These are phyloP conservation scores for Hemibagrus wyckioides DNA, from an alignment of 2,113 vertebrate genomes.

Conservation along the genomic window DNA sequence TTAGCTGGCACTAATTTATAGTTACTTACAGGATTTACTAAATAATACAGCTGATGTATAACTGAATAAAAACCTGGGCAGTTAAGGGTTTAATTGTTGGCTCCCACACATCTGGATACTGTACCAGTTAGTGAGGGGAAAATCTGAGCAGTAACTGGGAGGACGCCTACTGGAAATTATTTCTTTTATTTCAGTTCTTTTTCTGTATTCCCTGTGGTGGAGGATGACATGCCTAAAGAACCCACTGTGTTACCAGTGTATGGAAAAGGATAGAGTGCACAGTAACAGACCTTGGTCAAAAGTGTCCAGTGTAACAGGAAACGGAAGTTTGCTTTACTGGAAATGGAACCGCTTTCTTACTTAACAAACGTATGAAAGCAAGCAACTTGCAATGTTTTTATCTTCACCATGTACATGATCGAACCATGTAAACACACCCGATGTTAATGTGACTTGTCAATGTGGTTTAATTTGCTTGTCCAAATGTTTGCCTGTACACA, in stretches of 20 bases:
- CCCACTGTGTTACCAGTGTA: not conserved
- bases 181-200: not conserved
- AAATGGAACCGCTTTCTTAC: not conserved
- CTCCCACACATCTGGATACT: not conserved
- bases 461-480: not conserved
- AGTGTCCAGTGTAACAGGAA: conserved; percentile 1
- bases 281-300: not conserved
- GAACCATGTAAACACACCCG: not conserved
- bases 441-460: not conserved
- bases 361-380: not conserved
- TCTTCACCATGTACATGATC: not conserved
- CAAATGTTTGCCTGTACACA: not conserved
- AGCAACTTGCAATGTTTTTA: not conserved
- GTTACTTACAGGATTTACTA: not conserved
- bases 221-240: conserved; percentile 36
- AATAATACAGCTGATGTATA: not conserved
- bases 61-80: no score
- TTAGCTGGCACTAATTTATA: not conserved
- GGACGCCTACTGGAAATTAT: not conserved
- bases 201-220: conserved; percentile 15
- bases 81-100: not conserved
- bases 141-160: not conserved
- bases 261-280: not conserved
- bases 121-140: not conserved
- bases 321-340: not conserved